Base-by-base conservation (phyloP, 2,797 vertebrate species). In the Limosa lapponica region DNA sequence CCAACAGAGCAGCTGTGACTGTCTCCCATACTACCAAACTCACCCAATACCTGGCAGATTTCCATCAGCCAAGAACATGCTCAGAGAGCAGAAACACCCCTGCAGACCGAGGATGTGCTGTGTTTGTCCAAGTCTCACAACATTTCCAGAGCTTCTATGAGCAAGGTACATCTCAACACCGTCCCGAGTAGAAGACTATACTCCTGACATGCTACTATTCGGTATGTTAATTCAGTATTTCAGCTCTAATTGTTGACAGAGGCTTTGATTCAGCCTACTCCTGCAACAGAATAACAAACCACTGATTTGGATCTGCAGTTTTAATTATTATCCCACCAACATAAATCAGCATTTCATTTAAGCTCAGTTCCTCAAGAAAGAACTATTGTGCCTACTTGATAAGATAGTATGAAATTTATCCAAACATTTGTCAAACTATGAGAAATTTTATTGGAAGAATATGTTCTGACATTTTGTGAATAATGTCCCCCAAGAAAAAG, bases 281-380 rank as follows among this genome's bases (percentile, higher is more conserved):
- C 64, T 77, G 89, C 43, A 89, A 61, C 8, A 88, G 44, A 82
- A 51, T 41, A 90, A 78, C 58, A 94, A 92, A 79, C 52, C 32
- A 62, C 70, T 85, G 71, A 82, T 93, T 82, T 82, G 82, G 71
- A 84, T 89, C 66, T 93, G 74, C 41, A 69, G 30, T 70, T 70
- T 66, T 93, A 86, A 89, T 89, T 93, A 93, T 73, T 85, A 92
- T 82, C 75, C 49, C 73, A 82, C 65, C 34, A 89, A 83, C 32
- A 69, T 69, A 93, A 90, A 86, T 23, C 16, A 89, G 19, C 32
- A 69, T 70, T 92, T 90, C 59, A 82, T 77, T 93, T 87, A 69
- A 91, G 37, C 37, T 87, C n/a, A 10, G 27, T 58, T 91, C 28
- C 55, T 69, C 66, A 43, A 87, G 46, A 95, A 94, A 87, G 59